phyloP scores from a whole-genome alignment of 23 tunicate genomes.

The Trididemnum nubilum region DNA sequence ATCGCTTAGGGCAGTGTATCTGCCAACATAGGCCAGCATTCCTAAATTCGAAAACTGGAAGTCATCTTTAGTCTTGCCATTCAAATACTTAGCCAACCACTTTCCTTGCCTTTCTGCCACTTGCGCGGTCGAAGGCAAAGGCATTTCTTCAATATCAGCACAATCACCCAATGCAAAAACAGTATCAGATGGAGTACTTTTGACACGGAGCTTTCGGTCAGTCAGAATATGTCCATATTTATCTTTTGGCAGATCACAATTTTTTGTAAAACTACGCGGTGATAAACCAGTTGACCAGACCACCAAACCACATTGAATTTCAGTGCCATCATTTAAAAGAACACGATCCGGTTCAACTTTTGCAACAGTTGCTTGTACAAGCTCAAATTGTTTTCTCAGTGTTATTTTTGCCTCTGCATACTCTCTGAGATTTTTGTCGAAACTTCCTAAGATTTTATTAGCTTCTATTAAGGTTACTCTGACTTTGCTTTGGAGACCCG shows the following conservation, averaged over 20 bases:
- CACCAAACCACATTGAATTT: slow-evolving; percentile 79
- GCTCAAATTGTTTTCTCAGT: slow-evolving; percentile 68
- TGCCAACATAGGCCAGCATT: slow-evolving; percentile 93
- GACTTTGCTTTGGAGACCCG: slow-evolving; percentile 59
- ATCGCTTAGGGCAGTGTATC: slow-evolving; percentile 72
- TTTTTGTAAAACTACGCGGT: slow-evolving; percentile 66
- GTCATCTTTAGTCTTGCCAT: slow-evolving; percentile 39
- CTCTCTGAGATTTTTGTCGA: slow-evolving; percentile 70
- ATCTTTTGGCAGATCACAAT: slow-evolving; percentile 55
- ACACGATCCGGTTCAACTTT: slow-evolving; percentile 63
- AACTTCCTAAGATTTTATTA: slow-evolving; percentile 71
- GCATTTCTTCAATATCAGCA: slow-evolving; percentile 60
- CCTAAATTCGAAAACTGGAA: slow-evolving; percentile 77
- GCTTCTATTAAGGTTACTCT: slow-evolving; percentile 88
- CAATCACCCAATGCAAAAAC: slow-evolving; percentile 84
- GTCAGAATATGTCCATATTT: slow-evolving; percentile 66
- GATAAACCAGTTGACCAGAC: slow-evolving; percentile 94
- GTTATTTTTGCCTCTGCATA: slow-evolving; percentile 86
- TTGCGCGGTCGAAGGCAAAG: slow-evolving; percentile 87
- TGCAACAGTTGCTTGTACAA: slow-evolving; percentile 62
- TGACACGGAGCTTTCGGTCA: slow-evolving; percentile 46
- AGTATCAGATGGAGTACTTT: slow-evolving; percentile 40
- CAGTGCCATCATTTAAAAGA: slow-evolving; percentile 59
- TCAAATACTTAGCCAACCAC: slow-evolving; percentile 83
- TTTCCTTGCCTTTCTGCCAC: slow-evolving; percentile 85